Conservation (phyloP, 2,113 vertebrate genomes). For the Oncorhynchus gorbuscha region DNA sequence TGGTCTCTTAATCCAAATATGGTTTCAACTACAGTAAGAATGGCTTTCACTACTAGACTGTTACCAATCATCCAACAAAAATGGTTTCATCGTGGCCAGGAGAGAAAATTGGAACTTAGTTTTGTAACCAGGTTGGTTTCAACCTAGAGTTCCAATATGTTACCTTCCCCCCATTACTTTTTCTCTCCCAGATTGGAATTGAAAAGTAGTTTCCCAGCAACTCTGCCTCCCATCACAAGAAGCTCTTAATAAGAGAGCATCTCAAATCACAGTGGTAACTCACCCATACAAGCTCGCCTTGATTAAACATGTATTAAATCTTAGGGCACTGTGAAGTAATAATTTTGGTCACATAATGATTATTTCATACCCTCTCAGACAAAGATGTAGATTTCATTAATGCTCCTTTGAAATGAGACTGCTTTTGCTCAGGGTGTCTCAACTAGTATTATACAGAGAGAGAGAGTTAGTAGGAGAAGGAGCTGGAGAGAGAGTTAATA, state of each 20-base stretch:
- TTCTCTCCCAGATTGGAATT: slow-evolving; percentile 66
- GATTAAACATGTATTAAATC: slow-evolving; percentile 76
- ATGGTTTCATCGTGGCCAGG: slow-evolving; percentile 15
- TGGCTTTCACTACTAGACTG: slow-evolving; percentile 46
- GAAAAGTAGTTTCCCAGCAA: slow-evolving; percentile 48
- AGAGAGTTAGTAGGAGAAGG: too few species aligned
- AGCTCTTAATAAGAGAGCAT: slow-evolving; percentile 67
- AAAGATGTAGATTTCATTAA: slow-evolving; percentile 68
- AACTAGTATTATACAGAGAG: slow-evolving; percentile 65
- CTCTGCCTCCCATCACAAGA: slow-evolving; percentile 48
- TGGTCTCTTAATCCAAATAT: slow-evolving; percentile 1
- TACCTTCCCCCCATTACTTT: slow-evolving; percentile 51
- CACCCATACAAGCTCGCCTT: slow-evolving; percentile 67
- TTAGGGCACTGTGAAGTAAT: slow-evolving; percentile 72
- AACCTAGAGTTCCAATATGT: slow-evolving; percentile 44
- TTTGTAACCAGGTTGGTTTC: slow-evolving; percentile 7
- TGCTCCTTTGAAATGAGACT: slow-evolving; percentile 60
- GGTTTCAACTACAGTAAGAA: slow-evolving; percentile 20
- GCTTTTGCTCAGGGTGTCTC: slow-evolving; percentile 62
- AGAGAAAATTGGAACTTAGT: slow-evolving; percentile 37
- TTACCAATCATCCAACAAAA: slow-evolving; percentile 38
- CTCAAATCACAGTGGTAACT: slow-evolving; percentile 67
- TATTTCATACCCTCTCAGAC: slow-evolving; percentile 71
- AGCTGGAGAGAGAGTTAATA: slow-evolving; percentile 13
- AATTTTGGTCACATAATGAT: slow-evolving; percentile 69